These are phyloP conservation scores for Gymnoscopelus microlampas DNA, from an alignment of 2,797 vertebrate species.

Conservation along the genomic window DNA sequence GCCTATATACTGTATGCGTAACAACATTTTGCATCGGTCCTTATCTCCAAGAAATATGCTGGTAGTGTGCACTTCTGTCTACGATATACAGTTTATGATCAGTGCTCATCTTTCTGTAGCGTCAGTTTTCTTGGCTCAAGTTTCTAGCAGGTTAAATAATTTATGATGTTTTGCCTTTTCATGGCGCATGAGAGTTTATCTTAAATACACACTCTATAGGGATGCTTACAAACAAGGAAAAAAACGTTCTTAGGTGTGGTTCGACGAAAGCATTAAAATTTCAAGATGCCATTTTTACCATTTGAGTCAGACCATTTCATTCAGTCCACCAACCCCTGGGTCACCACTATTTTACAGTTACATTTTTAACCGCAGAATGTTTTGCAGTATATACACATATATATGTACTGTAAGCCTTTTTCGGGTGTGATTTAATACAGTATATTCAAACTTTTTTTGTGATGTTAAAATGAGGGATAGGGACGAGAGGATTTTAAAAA, in stretches of 20 bases:
- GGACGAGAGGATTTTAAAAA: slow-evolving; percentile 13
- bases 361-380: too few species aligned
- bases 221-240: slow-evolving; percentile 2
- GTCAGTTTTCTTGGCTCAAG: neutral
- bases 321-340: too few species aligned
- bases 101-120: slow-evolving; percentile 20
- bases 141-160: neutral
- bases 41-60: slow-evolving; percentile 7
- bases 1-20: neutral
- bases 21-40: too few species aligned
- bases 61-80: slow-evolving; percentile 26
- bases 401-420: neutral
- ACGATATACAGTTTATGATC: neutral
- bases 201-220: neutral
- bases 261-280: neutral
- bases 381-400: neutral
- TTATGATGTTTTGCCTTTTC: neutral
- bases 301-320: too few species aligned
- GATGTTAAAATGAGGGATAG: neutral
- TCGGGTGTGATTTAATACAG: slow-evolving; percentile 17
- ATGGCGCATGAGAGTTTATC: slow-evolving; percentile 2
- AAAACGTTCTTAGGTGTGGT: neutral
- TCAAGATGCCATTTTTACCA: too few species aligned
- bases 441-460: slow-evolving; percentile 15
- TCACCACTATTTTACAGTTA: too few species aligned